Percentiles rank a stretch among this genome's conserved stretches.
phyloP scores from a whole-genome alignment of 2,797 vertebrate genomes.

The Botia almorhae region DNA sequence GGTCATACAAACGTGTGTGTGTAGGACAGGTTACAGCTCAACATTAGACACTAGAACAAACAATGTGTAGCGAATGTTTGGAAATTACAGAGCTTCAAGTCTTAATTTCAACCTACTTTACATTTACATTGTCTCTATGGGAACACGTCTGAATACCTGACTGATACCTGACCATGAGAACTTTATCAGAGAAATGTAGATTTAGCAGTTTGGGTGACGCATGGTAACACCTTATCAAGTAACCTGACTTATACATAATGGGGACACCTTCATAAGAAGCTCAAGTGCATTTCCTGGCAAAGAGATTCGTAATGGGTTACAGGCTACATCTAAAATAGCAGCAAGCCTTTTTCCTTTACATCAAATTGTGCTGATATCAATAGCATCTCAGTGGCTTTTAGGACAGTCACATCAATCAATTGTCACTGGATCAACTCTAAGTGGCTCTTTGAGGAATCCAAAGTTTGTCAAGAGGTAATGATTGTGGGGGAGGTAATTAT shows the following conservation, averaged over 20 bases:
- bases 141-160: too few species aligned
- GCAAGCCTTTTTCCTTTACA: slow-evolving; percentile 12
- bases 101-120: too few species aligned
- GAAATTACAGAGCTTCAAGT: too few species aligned
- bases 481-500: slow-evolving; percentile 29
- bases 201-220: slow-evolving; percentile 16
- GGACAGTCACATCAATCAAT: slow-evolving; percentile 26
- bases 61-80: neutral
- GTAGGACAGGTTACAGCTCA: neutral
- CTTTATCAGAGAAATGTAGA: slow-evolving; percentile 9
- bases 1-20: neutral
- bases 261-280: slow-evolving; percentile 30
- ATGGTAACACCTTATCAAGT: slow-evolving; percentile 17
- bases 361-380: slow-evolving; percentile 25
- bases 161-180: neutral
- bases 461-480: slow-evolving; percentile 36
- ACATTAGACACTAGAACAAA: too few species aligned
- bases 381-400: slow-evolving; percentile 26
- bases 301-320: neutral
- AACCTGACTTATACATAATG: slow-evolving; percentile 19
- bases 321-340: slow-evolving; percentile 8
- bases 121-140: too few species aligned
- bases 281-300: slow-evolving; percentile 21
- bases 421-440: slow-evolving; percentile 45
- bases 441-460: slow-evolving; percentile 35